These are phyloP conservation scores for Papilio dardanus DNA, from an alignment of 1,140 invertebrate genomes.

Conservation along the genomic window DNA sequence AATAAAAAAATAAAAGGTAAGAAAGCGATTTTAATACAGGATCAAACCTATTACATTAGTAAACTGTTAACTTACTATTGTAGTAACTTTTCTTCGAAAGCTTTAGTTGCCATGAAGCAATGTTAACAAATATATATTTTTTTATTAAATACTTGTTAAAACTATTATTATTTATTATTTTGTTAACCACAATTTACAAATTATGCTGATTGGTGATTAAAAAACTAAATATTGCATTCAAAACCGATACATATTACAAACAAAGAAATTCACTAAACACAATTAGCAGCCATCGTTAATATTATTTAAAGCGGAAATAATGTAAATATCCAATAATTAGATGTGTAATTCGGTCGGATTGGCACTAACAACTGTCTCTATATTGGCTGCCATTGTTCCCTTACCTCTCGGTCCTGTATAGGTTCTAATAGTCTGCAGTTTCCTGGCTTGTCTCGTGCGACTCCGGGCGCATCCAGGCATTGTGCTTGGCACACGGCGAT, in stretches of 20 bases:
- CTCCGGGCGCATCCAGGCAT: constrained; percentile 33
- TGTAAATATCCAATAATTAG: not conserved
- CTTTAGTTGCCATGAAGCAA: not conserved
- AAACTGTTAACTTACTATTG: no score
- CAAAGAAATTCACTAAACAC: not conserved
- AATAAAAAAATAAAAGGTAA: no score
- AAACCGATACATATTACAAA: not conserved
- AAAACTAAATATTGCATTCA: not conserved
- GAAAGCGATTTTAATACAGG: not conserved
- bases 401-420: constrained; percentile 29
- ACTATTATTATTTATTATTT: not conserved
- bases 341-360: not conserved
- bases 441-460: constrained; percentile 26
- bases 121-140: not conserved
- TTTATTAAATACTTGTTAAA: not conserved
- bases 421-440: constrained; percentile 29
- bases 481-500: constrained; percentile 34
- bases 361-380: constrained; percentile 4
- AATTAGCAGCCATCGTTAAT: not conserved
- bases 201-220: not conserved
- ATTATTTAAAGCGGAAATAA: not conserved
- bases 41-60: not conserved
- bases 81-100: not conserved
- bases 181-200: not conserved
- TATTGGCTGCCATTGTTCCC: constrained; percentile 31